phyloP scores from a whole-genome alignment of 1,140 invertebrate genomes.

The Palaemon carinicauda region DNA sequence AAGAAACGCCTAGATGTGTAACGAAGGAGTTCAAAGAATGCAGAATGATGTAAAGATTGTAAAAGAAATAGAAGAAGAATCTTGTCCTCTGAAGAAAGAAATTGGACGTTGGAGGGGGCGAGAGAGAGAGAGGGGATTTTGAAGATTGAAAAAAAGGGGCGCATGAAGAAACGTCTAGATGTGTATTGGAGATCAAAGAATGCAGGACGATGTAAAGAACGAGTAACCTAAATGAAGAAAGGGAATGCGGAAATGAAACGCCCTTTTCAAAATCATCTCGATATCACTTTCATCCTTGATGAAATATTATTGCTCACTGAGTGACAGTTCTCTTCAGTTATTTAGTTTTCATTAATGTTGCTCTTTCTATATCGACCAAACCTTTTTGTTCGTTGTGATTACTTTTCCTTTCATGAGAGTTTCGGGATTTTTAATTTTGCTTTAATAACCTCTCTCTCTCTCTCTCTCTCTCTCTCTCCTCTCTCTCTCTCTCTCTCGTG shows the following conservation, averaged over 20 bases:
- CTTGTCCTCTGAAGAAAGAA: not conserved
- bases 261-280: not conserved
- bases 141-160: not conserved
- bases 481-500: not conserved
- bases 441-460: not conserved
- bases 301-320: not conserved
- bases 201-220: too few species aligned
- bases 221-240: too few species aligned
- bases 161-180: not conserved
- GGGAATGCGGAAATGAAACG: not conserved
- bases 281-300: too few species aligned
- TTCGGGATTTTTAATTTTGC: not conserved
- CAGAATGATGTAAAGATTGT: not conserved
- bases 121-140: too few species aligned
- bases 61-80: not conserved
- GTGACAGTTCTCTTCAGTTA: not conserved
- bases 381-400: not conserved
- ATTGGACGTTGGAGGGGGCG: not conserved
- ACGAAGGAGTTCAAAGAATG: not conserved
- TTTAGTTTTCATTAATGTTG: not conserved
- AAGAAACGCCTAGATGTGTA: not conserved
- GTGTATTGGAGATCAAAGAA: not conserved
- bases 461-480: not conserved
- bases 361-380: not conserved
- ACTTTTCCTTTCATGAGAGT: not conserved